Evolutionary conservation across 2,888 invertebrate genomes (phyloP), one percentile per base, ranked within the genome.

Genomic region (Papilio elwesi): DNA sequence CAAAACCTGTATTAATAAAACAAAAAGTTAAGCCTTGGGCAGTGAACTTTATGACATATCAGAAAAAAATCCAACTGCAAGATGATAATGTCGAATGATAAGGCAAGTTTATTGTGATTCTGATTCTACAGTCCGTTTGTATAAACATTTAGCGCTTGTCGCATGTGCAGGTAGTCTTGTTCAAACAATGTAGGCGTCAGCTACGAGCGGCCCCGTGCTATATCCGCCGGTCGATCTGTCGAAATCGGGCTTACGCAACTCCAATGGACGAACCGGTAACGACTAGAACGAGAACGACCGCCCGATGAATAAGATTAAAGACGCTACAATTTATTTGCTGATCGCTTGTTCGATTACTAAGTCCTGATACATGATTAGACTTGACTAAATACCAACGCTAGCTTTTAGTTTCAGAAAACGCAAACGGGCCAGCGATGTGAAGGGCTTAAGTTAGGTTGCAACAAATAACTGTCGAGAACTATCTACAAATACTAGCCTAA

Each of bases 161-260:
- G 81, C 77, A 77, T 86, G 78, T 83, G 82, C 85, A 83, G 83
- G 83, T 85, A 82, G 80, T 82, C 82, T 82, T 89, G 88, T 90
- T 87, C 87, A 88, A 90, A 90, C 78, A 85, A 86, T 84, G 87
- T 90, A 84, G 91, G 90, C 85, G 90, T 89, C 85, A 85, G 83
- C 88, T 83, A 82, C 84, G 89, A 89, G 81, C 86, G 92, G 87
- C 92, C 92, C 92, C 90, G 92, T 91, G 90, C 92, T 85, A 91
- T 92, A 92, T 93, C 90, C 80, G 83, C 75, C 79, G 83, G 82
- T 81, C 83, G 83, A 84, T 80, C 85, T 92, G 89, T 90, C 83
- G 93, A 90, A 92, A 93, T 87, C 81, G 82, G 79, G 84, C 83
- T 85, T 92, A 91, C 84, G 90, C 88, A 87, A 78, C 82, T 81